Conservation (phyloP, 2,888 invertebrate species). For the Stratiomys singularior region DNA sequence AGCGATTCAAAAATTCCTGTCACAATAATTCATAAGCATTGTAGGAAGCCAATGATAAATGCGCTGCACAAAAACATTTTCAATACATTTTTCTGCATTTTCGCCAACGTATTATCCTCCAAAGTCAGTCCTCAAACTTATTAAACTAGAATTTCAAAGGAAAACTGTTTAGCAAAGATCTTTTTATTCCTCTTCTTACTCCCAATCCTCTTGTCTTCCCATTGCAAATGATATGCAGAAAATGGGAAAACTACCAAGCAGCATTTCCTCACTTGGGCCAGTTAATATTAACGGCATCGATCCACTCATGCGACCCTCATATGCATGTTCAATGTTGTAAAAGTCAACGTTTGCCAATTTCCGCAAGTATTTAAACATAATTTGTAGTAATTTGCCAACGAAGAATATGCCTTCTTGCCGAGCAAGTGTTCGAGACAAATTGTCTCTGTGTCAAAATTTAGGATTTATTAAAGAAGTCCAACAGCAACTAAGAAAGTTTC, state of each 20-base stretch:
- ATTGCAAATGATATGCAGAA: background rate
- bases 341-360: slow-evolving; percentile 26
- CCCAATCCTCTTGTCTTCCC: background rate
- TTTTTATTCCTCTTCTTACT: too few species aligned
- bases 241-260: background rate
- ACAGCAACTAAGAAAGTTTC: background rate
- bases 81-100: too few species aligned
- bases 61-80: too few species aligned
- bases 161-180: too few species aligned
- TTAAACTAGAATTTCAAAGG: too few species aligned
- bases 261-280: background rate
- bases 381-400: slow-evolving; percentile 26
- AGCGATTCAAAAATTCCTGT: too few species aligned
- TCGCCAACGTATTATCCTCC: too few species aligned
- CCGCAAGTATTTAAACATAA: slow-evolving; percentile 35
- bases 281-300: background rate
- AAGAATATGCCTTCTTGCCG: background rate
- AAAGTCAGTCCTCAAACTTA: too few species aligned
- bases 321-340: background rate
- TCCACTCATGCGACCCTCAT: background rate
- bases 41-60: too few species aligned
- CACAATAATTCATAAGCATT: too few species aligned
- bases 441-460: slow-evolving; percentile 19
- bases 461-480: background rate
- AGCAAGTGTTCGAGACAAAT: slow-evolving; percentile 14